Conservation (phyloP, 1,140 invertebrate genomes). For the Papilio dardanus region DNA sequence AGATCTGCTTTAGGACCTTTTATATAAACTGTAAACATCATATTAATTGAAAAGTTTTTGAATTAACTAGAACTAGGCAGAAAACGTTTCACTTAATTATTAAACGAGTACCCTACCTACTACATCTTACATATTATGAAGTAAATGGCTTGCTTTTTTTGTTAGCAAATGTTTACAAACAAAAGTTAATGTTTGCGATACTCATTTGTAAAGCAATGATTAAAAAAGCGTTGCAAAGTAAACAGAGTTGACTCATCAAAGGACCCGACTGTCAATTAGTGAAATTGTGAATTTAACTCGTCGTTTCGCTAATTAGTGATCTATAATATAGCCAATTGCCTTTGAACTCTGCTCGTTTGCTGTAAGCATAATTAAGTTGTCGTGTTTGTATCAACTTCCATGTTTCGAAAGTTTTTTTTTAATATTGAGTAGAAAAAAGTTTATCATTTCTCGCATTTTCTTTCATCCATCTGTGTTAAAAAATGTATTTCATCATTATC, state of each 20-base stretch:
- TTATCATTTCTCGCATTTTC: too few relatives aligned
- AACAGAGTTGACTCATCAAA: background rate
- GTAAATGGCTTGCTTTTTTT: background rate
- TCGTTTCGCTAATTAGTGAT: slow-evolving; percentile 4
- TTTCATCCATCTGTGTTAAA: too few relatives aligned
- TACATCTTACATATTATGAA: background rate
- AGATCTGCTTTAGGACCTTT: slow-evolving; percentile 1
- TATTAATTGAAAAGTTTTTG: slow-evolving; percentile 12
- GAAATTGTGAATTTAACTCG: slow-evolving; percentile 13
- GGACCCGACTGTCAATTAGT: background rate
- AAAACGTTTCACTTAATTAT: background rate
- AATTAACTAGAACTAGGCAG: background rate
- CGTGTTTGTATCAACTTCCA: background rate
- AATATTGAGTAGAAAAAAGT: background rate
- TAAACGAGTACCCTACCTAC: background rate
- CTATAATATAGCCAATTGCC: background rate
- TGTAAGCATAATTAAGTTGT: background rate
- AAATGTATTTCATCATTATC: too few relatives aligned
- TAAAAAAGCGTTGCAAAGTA: background rate
- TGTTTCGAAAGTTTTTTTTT: background rate
- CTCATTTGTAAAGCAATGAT: background rate
- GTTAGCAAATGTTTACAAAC: too few relatives aligned
- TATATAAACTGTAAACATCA: background rate
- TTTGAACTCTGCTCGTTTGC: background rate
- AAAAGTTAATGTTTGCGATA: background rate